Conservation (phyloP, 2,888 invertebrate genomes). For the Coenonympha glycerion region DNA sequence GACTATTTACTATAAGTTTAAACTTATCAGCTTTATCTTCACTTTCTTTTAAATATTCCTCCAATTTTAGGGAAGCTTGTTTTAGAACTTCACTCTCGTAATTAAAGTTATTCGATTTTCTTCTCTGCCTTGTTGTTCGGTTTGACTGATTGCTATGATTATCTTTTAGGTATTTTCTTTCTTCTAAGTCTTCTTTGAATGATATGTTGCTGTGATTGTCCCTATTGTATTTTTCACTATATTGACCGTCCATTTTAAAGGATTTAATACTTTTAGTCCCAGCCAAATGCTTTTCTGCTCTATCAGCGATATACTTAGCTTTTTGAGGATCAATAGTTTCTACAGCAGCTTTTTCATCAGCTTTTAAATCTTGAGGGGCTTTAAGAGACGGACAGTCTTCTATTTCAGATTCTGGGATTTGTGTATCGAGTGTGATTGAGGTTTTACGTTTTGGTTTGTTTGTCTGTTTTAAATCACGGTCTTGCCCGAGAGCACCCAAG, state of each 20-base stretch:
- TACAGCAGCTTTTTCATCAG: slow-evolving; percentile 67
- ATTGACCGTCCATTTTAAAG: slow-evolving; percentile 62
- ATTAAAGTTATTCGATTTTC: slow-evolving; percentile 75
- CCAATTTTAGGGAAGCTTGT: slow-evolving; percentile 72
- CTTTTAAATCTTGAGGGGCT: slow-evolving; percentile 69
- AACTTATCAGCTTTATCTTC: slow-evolving; percentile 48
- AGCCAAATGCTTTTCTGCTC: slow-evolving; percentile 55
- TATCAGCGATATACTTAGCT: slow-evolving; percentile 57
- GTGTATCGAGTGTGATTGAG: slow-evolving; percentile 51
- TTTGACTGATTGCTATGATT: slow-evolving; percentile 66
- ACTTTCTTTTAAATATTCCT: slow-evolving; percentile 64
- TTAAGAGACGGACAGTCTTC: slow-evolving; percentile 71
- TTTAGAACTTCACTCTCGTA: slow-evolving; percentile 77
- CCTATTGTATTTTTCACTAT: slow-evolving; percentile 58
- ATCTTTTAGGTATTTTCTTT: slow-evolving; percentile 63
- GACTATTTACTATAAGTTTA: slow-evolving; percentile 48
- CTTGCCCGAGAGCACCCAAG: slow-evolving; percentile 51
- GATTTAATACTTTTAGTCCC: slow-evolving; percentile 60
- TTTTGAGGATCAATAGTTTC: slow-evolving; percentile 60
- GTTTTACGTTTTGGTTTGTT: slow-evolving; percentile 63
- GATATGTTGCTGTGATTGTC: slow-evolving; percentile 63
- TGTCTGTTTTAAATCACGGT: slow-evolving; percentile 41
- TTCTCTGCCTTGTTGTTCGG: slow-evolving; percentile 49
- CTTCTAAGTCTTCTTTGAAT: slow-evolving; percentile 61
- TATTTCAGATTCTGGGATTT: slow-evolving; percentile 70